phyloP scores from a whole-genome alignment of 2,797 vertebrate species.

The Tamandua tetradactyla region DNA sequence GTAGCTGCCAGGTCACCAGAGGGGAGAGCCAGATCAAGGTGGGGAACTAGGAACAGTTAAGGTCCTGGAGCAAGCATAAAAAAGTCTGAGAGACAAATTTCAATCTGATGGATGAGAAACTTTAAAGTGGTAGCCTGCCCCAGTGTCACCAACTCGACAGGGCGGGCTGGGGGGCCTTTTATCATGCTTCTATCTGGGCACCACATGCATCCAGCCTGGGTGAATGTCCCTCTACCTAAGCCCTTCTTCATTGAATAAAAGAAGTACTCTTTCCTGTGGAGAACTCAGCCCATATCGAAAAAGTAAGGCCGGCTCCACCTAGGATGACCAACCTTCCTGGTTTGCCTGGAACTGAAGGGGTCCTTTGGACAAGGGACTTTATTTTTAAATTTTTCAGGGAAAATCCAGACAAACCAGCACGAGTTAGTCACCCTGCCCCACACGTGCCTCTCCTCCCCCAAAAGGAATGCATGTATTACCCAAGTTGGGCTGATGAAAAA shows the following conservation, averaged over 20 bases:
- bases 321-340: background rate
- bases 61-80: background rate
- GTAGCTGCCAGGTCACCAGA: background rate
- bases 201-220: background rate
- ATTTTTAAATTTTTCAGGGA: slow-evolving; percentile 23
- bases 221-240: background rate
- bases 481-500: background rate
- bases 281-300: background rate
- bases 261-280: background rate
- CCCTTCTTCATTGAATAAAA: background rate
- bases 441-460: background rate
- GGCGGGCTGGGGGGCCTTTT: background rate
- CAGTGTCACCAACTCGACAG: background rate
- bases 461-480: background rate
- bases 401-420: background rate
- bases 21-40: background rate
- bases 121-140: background rate
- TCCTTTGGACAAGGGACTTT: background rate
- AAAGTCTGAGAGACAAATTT: background rate
- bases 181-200: background rate
- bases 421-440: background rate
- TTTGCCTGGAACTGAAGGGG: background rate
- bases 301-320: background rate
- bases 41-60: background rate
- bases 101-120: background rate